Conservation (phyloP, 2,113 vertebrate species). For the Petroica traversi region DNA sequence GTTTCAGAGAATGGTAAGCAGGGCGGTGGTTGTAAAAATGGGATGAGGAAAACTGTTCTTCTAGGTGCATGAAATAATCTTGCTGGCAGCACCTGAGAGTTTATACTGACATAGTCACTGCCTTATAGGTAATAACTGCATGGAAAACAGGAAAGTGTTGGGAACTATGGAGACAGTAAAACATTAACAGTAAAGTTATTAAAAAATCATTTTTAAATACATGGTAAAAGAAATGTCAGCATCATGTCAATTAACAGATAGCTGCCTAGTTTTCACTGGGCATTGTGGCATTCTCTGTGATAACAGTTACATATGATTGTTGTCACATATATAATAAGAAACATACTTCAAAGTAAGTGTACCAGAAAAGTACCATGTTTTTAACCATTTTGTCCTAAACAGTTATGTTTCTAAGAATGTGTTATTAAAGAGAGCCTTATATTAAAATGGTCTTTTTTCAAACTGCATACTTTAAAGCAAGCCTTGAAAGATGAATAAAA, state of each 20-base stretch:
- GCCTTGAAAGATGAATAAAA: constrained; percentile 4
- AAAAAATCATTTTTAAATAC: not conserved
- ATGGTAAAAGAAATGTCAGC: not conserved
- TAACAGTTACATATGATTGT: not conserved
- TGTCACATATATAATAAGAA: not conserved
- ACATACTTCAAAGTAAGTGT: not conserved
- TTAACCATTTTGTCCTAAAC: not conserved
- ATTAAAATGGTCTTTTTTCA: not conserved
- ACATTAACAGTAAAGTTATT: not conserved
- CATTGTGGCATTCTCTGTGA: not conserved
- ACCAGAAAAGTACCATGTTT: not conserved
- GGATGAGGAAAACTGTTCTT: not conserved
- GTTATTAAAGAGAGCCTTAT: not conserved
- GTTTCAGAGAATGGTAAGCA: constrained; percentile 84
- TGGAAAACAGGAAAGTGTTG: not conserved
- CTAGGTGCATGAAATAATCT: not conserved
- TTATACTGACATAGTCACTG: not conserved
- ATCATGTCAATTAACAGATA: not conserved
- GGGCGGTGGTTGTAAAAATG: not conserved
- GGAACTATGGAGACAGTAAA: not conserved
- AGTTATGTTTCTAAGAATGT: not conserved
- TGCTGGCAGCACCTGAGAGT: not conserved
- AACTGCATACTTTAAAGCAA: not conserved
- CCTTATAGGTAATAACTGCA: not conserved
- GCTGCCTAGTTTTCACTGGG: not conserved